These are phyloP conservation scores for Megaustenia siamemsis DNA, from an alignment of 2,888 invertebrate genomes.

Conservation along the genomic window DNA sequence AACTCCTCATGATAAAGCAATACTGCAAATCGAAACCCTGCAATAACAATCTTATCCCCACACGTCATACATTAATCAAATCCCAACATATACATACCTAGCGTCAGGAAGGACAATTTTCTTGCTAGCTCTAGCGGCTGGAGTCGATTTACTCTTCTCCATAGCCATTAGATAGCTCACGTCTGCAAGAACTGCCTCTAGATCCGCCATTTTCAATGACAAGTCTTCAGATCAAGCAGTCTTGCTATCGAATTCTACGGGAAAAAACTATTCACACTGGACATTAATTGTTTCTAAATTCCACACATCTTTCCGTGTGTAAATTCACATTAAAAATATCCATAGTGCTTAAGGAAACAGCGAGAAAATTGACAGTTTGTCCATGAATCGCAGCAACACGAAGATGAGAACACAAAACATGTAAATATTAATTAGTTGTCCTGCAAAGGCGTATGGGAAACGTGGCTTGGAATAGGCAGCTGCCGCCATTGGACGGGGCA, in stretches of 20 bases:
- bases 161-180: conserved; percentile 99
- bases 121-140: conserved; percentile 99
- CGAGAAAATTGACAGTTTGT: background rate
- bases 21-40: too few species aligned
- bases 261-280: conserved; percentile 14
- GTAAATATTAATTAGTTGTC: conserved; percentile 67
- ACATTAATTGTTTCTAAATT: conserved; percentile 38
- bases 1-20: too few species aligned
- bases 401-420: conserved; percentile 58
- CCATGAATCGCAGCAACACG: conserved; percentile 38
- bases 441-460: conserved; percentile 62
- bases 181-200: conserved; percentile 99
- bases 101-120: conserved; percentile 99
- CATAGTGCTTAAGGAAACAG: conserved; percentile 12
- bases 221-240: conserved; percentile 49
- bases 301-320: conserved; percentile 29
- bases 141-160: conserved; percentile 99
- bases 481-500: conserved; percentile 53
- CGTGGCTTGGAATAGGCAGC: conserved; percentile 50
- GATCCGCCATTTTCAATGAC: conserved; percentile 91
- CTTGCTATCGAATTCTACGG: conserved; percentile 4
- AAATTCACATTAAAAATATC: conserved; percentile 24
- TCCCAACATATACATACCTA: conserved; percentile 85
- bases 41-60: too few species aligned
- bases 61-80: background rate